phyloP scores from a whole-genome alignment of 2,888 invertebrate genomes.

The Latrodectus elegans region DNA sequence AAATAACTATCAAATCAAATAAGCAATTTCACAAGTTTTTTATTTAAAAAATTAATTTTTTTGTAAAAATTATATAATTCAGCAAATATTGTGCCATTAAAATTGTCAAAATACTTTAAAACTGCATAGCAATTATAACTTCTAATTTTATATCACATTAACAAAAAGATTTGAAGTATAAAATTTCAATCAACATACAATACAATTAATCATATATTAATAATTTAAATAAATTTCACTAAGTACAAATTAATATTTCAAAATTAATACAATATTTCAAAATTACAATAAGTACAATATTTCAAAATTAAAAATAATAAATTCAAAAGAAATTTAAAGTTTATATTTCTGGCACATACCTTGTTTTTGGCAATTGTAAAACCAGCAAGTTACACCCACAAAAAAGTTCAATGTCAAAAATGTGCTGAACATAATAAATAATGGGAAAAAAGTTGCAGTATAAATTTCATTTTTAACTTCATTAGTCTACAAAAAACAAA shows the following conservation, averaged over 20 bases:
- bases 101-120: too few species aligned
- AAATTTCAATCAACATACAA: too few species aligned
- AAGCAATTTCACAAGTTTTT: too few species aligned
- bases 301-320: background rate
- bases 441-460: constrained; percentile 52
- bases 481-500: constrained; percentile 33
- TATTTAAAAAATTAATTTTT: too few species aligned
- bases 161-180: too few species aligned
- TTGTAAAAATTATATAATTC: too few species aligned
- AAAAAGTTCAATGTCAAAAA: constrained; percentile 55
- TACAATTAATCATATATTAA: too few species aligned
- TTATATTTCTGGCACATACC: constrained; percentile 18
- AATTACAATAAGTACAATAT: background rate
- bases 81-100: too few species aligned
- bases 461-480: constrained; percentile 47
- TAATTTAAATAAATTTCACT: too few species aligned
- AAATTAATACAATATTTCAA: background rate
- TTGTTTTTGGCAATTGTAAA: constrained; percentile 56
- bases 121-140: too few species aligned
- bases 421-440: constrained; percentile 64
- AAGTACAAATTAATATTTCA: background rate
- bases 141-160: too few species aligned
- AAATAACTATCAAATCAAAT: too few species aligned
- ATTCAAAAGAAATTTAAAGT: background rate
- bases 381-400: constrained; percentile 56